Base-by-base conservation (phyloP, 2,113 vertebrate species). In the Atherinomorus stipes region DNA sequence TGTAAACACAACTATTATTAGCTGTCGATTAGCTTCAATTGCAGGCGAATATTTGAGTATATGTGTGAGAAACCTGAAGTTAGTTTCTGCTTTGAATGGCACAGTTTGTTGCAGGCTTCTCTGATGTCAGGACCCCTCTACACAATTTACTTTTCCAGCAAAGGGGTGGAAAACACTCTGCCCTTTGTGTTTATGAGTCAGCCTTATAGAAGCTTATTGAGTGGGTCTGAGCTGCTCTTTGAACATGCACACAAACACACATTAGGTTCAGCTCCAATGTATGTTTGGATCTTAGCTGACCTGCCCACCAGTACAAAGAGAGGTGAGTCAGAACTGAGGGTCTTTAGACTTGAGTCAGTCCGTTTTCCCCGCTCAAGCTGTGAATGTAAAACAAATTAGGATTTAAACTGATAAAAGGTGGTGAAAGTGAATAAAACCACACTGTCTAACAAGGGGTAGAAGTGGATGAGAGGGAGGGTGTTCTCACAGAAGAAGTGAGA, bases 121-220 rank as follows among this genome's bases (percentile, higher is more conserved):
- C 76, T 89, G 86, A 89, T 86, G 74, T 74, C 58, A 76, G 71
- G 75, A 62, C 44, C 49, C 44, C 62, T 3, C 80, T 78, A 69
- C 78, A 74, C 69, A 70, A 80, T 83, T 85, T 85, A 65, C 67
- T 83, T 84, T 77, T 76, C 74, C 78, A 60, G 44, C 72, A 21
- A 67, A 83, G 60, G 42, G 47, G 25, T 42, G 47, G 87, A 75
- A 91, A 92, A 94, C 91, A 88, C 91, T 86, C 76, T 74, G 74
- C 31, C 87, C 90, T 94, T 94, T 95, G 88, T 94, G 80, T 38
- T 61, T 63, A 45, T 26, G 58, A 76, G 76, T 91, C 80, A 76
- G 89, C 61, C 75, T 71, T 84, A 84, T 79, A 90, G 84, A 90
- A 88, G 83, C 66, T 23, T 70, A 87, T 80, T 87, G 76, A 91